phyloP scores from a whole-genome alignment of 2,113 vertebrate species.

The Suricata suricatta region DNA sequence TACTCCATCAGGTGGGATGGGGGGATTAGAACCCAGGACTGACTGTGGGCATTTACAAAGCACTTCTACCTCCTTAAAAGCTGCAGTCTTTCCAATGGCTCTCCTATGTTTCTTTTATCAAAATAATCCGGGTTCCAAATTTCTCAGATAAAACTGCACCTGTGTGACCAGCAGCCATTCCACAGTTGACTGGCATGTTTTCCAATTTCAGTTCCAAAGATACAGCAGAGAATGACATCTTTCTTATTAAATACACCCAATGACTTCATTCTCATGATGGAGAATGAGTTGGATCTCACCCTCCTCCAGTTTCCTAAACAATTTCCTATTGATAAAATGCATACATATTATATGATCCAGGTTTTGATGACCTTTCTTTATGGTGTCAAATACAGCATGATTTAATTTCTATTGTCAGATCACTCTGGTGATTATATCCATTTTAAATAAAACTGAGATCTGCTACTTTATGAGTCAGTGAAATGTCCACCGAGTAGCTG shows the following conservation, averaged over 20 bases:
- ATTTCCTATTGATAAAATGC: constrained; percentile 40
- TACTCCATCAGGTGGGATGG: neutral
- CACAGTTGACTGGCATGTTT: neutral
- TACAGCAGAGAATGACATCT: neutral
- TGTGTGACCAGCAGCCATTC: neutral
- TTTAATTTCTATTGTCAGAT: constrained; percentile 3
- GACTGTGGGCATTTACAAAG: neutral
- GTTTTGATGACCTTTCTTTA: constrained; percentile 42
- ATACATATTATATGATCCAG: neutral
- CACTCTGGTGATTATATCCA: constrained; percentile 8
- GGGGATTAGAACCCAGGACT: neutral
- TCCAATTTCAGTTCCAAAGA: neutral
- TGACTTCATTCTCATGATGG: neutral
- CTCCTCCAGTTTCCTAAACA: constrained; percentile 22
- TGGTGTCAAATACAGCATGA: constrained; percentile 41
- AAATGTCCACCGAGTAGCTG: constrained; percentile 18
- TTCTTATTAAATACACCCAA: constrained; percentile 23
- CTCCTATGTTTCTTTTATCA: neutral
- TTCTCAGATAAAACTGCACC: neutral
- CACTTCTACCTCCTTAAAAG: neutral
- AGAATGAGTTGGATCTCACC: neutral
- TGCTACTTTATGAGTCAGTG: neutral
- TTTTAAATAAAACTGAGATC: constrained; percentile 11
- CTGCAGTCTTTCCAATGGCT: neutral
- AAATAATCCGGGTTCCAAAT: neutral